Evolutionary conservation across 2,888 invertebrate genomes (phyloP).

Genomic region (Agonopterix arenella): DNA sequence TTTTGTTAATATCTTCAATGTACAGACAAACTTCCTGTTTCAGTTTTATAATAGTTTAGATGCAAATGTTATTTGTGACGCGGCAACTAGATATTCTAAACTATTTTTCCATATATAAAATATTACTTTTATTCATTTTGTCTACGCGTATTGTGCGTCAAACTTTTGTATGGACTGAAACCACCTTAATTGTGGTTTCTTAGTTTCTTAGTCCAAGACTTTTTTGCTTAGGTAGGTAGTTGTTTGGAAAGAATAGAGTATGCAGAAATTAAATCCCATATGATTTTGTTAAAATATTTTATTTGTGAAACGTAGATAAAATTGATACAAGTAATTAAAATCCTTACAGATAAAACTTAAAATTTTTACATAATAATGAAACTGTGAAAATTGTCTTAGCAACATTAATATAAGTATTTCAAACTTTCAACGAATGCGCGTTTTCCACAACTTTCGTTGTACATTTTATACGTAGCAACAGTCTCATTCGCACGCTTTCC

Average conservation of each 20-base stretch:
- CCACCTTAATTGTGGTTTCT: too few relatives aligned
- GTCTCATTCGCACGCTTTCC: conserved; percentile 55
- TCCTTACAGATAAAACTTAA: conserved; percentile 70
- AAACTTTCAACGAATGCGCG: conserved; percentile 52
- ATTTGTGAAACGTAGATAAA: conserved; percentile 77
- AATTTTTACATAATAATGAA: conserved; percentile 69
- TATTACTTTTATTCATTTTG: too few relatives aligned
- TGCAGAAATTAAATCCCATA: conserved; percentile 13
- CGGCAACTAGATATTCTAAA: too few relatives aligned
- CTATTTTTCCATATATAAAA: too few relatives aligned
- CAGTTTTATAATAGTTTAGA: too few relatives aligned
- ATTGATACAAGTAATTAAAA: conserved; percentile 76
- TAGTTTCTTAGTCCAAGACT: too few relatives aligned
- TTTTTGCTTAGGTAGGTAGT: too few relatives aligned
- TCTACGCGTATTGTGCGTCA: too few relatives aligned
- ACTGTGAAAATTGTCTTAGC: conserved; percentile 69
- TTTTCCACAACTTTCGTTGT: conserved; percentile 49
- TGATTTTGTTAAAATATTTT: conserved; percentile 73
- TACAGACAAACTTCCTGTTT: too few relatives aligned
- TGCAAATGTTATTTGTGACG: too few relatives aligned
- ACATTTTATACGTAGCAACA: conserved; percentile 39
- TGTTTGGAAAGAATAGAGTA: neutral
- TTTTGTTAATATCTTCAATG: too few relatives aligned
- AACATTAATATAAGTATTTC: conserved; percentile 45
- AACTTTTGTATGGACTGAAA: too few relatives aligned